Conservation (phyloP, 2,113 vertebrate genomes). For the Gavia stellata region DNA sequence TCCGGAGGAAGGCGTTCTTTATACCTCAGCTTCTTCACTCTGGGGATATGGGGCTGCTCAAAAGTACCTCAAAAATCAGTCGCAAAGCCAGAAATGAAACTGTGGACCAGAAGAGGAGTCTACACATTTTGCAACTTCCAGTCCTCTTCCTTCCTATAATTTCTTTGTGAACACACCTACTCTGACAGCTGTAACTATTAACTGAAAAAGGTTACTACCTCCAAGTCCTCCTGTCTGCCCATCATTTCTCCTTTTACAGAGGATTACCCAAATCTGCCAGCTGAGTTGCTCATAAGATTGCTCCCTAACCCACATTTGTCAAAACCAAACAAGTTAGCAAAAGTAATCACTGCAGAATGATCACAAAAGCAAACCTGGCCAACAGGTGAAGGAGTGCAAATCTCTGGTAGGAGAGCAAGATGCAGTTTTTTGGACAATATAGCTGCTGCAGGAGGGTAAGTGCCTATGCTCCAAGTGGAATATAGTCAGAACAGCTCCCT, state of each 20-base stretch:
- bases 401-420: background rate
- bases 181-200: background rate
- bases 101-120: background rate
- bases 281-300: background rate
- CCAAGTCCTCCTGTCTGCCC: background rate
- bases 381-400: background rate
- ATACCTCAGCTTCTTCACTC: background rate
- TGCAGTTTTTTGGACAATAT: background rate
- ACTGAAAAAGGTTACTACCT: background rate
- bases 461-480: background rate
- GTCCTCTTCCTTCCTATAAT: background rate
- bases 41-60: background rate
- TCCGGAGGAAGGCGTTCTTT: accelerated
- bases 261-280: background rate
- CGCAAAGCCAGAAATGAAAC: background rate
- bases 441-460: background rate
- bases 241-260: background rate
- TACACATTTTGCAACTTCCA: background rate
- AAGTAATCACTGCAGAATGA: accelerated
- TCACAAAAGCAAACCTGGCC: background rate
- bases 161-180: background rate
- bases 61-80: background rate
- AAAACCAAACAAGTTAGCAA: background rate
- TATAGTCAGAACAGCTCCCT: background rate
- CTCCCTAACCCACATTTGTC: background rate